Percentiles rank a stretch among this genome's conserved stretches.
Evolutionary conservation across 2,113 vertebrate species (phyloP).

Genomic region (Apodemus sylvaticus): DNA sequence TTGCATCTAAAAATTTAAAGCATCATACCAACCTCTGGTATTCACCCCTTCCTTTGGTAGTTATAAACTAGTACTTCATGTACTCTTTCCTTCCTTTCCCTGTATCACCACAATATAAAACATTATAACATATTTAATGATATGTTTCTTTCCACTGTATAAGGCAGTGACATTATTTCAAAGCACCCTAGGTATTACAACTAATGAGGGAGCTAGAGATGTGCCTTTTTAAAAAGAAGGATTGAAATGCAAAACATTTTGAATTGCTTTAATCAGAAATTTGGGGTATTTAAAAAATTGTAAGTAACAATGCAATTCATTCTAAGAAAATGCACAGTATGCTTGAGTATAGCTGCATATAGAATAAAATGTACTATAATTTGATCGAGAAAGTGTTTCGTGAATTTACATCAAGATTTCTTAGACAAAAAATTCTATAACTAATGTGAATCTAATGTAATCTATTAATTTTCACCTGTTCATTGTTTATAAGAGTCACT

Average conservation of each 20-base stretch:
- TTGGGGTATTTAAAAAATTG: constrained; percentile 53
- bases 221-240: constrained; percentile 38
- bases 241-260: constrained; percentile 63
- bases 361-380: constrained; percentile 61
- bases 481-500: constrained; percentile 32
- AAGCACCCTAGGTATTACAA: constrained; percentile 62
- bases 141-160: constrained; percentile 59
- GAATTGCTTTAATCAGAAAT: constrained; percentile 71
- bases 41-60: not conserved
- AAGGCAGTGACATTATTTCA: constrained; percentile 49
- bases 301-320: constrained; percentile 58
- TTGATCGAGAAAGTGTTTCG: constrained; percentile 55
- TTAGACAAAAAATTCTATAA: constrained; percentile 52
- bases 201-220: constrained; percentile 63
- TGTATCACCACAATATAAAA: constrained; percentile 49
- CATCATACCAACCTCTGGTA: not conserved
- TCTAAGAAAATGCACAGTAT: constrained; percentile 54
- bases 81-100: not conserved
- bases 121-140: constrained; percentile 59
- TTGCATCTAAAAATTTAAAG: constrained; percentile 2
- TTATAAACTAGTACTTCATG: constrained; percentile 32
- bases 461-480: constrained; percentile 55
- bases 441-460: constrained; percentile 58
- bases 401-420: constrained; percentile 67
- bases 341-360: constrained; percentile 39